Evolutionary conservation across 2,113 vertebrate species (phyloP).

Genomic region (Eubucco bourcierii): DNA sequence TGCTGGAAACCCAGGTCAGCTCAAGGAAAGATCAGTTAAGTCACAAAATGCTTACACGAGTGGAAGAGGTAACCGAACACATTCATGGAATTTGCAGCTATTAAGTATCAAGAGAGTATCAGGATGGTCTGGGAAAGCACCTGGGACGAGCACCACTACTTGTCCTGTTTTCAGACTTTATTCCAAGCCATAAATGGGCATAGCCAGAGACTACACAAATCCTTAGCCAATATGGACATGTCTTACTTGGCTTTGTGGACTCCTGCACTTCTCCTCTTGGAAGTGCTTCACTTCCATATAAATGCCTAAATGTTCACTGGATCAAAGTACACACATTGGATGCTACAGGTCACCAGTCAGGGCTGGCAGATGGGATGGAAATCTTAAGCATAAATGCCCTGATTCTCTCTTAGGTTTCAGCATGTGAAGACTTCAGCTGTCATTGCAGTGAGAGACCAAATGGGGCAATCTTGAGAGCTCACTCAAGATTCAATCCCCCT

Average conservation of each 20-base stretch:
- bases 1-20: background rate
- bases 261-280: background rate
- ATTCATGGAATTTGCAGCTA: background rate
- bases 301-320: background rate
- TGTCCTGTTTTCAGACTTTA: constrained; percentile 26
- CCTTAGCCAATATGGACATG: background rate
- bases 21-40: background rate
- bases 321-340: background rate
- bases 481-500: background rate
- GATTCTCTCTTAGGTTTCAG: background rate
- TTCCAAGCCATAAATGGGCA: constrained; percentile 19
- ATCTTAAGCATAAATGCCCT: background rate
- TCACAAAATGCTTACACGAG: background rate
- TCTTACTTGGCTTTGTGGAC: background rate
- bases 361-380: background rate
- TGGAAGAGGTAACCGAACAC: background rate
- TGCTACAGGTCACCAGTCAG: background rate
- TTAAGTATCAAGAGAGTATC: constrained; percentile 16
- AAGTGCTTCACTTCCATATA: background rate
- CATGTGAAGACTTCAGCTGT: background rate
- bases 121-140: constrained; percentile 22
- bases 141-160: background rate
- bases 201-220: background rate
- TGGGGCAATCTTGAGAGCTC: background rate
- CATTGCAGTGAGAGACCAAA: background rate